phyloP scores from a whole-genome alignment of 2,113 vertebrate genomes.

The Oceanites oceanicus region DNA sequence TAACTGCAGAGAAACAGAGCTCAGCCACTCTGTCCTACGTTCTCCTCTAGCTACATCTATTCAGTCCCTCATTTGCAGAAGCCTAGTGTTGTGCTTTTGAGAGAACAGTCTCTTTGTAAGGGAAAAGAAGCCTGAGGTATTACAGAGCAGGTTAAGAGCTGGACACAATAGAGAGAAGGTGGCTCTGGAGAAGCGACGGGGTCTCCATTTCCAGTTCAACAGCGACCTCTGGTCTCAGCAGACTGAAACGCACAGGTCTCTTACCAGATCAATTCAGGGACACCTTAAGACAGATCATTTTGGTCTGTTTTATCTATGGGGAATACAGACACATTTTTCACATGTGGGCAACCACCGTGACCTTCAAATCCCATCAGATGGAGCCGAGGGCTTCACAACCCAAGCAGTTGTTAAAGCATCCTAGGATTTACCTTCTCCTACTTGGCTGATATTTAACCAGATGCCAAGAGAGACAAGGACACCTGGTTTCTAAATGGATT shows the following conservation, averaged over 20 bases:
- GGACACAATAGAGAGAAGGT: background rate
- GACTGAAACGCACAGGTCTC: background rate
- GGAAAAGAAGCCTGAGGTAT: background rate
- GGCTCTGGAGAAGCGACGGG: background rate
- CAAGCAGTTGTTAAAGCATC: background rate
- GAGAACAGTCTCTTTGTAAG: background rate
- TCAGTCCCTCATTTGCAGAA: background rate
- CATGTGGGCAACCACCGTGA: background rate
- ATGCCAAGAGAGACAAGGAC: conserved; percentile 52
- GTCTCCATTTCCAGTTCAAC: conserved; percentile 67
- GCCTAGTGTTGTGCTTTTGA: background rate
- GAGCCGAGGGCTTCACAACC: background rate
- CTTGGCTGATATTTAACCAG: conserved; percentile 59
- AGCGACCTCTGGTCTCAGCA: conserved; percentile 68
- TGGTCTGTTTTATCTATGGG: background rate
- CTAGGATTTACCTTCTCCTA: conserved; percentile 41
- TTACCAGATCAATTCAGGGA: background rate
- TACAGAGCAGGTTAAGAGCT: background rate
- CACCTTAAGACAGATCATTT: background rate
- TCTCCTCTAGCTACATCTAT: background rate
- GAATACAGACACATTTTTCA: background rate
- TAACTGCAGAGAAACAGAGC: background rate
- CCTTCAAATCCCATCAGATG: conserved; percentile 41
- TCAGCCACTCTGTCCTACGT: rapidly evolving
- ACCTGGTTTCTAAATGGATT: conserved; percentile 42